A percentile compares a stretch with the other conserved stretches of the same genome.
Conservation (phyloP, 2,888 invertebrate genomes). For the Microctonus hyperodae region DNA sequence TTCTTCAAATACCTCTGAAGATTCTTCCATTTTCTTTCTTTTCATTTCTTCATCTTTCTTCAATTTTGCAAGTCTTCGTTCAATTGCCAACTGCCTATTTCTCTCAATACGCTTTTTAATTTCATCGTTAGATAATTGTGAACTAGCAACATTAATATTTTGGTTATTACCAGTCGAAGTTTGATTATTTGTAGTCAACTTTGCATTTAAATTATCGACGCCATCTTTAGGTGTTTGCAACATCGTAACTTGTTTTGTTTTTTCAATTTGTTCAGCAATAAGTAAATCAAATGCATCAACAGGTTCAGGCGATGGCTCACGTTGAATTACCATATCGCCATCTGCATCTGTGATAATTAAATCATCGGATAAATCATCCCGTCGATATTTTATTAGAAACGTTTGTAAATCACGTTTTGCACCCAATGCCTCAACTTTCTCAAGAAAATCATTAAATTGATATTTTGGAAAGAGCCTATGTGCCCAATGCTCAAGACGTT, state of each 20-base stretch:
- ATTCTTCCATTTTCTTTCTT: conserved; percentile 1
- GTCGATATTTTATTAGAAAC: conserved; percentile 72
- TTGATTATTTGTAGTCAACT: conserved; percentile 23
- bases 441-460: conserved; percentile 85
- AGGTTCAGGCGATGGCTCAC: conserved; percentile 58
- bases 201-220: not conserved
- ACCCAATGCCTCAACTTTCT: conserved; percentile 82
- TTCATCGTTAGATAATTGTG: conserved; percentile 12
- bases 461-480: conserved; percentile 91
- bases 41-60: not conserved
- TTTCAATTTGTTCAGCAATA: conserved; percentile 71
- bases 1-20: not conserved
- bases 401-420: conserved; percentile 80
- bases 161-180: not conserved
- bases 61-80: conserved; percentile 61
- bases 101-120: conserved; percentile 64
- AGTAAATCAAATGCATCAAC: conserved; percentile 73
- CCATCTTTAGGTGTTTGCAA: not conserved
- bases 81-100: conserved; percentile 73
- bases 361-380: conserved; percentile 66
- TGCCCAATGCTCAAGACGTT: conserved; percentile 90
- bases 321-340: conserved; percentile 52
- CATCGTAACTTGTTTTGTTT: conserved; percentile 43
- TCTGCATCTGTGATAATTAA: conserved; percentile 64
- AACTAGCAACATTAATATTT: not conserved